Conservation (phyloP, 2,888 invertebrate species). For the Bugulina stolonifera region DNA sequence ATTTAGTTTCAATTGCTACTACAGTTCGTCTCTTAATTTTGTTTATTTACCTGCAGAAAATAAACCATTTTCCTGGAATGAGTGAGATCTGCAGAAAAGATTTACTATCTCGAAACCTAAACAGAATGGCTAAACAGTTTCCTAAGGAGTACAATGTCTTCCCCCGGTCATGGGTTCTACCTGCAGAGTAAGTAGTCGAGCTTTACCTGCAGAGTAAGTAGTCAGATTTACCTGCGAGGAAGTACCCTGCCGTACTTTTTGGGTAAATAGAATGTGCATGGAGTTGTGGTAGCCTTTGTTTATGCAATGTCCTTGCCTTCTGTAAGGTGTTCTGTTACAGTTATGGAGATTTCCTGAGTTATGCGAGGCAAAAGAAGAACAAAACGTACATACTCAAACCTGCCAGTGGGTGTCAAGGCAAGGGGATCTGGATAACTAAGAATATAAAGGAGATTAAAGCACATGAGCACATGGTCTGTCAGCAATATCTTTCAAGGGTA, state of each 20-base stretch:
- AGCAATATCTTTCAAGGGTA: constrained; percentile 67
- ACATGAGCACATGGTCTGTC: constrained; percentile 76
- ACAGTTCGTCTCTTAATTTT: too few species aligned
- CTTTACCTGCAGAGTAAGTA: too few species aligned
- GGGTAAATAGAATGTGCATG: too few species aligned
- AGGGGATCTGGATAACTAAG: constrained; percentile 78
- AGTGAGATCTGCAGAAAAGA: constrained; percentile 83
- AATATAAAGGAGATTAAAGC: constrained; percentile 74
- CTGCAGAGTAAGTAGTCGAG: constrained; percentile 82
- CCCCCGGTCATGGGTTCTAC: constrained; percentile 88
- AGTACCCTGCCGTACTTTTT: too few species aligned
- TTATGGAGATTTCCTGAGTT: constrained; percentile 54
- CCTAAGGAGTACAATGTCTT: constrained; percentile 86
- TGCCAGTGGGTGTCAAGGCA: constrained; percentile 82
- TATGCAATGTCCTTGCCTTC: too few species aligned
- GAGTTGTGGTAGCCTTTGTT: too few species aligned
- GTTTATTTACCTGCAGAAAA: constrained; percentile 63
- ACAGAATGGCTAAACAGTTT: constrained; percentile 79
- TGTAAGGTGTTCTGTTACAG: constrained; percentile 37
- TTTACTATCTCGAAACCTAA: constrained; percentile 77
- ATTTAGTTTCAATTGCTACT: too few species aligned
- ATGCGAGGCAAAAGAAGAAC: constrained; percentile 67
- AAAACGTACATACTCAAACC: constrained; percentile 82
- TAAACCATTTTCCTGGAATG: constrained; percentile 91
- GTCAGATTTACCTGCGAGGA: too few species aligned